phyloP scores from a whole-genome alignment of 2,113 vertebrate species.

The Nothoprocta perdicaria region DNA sequence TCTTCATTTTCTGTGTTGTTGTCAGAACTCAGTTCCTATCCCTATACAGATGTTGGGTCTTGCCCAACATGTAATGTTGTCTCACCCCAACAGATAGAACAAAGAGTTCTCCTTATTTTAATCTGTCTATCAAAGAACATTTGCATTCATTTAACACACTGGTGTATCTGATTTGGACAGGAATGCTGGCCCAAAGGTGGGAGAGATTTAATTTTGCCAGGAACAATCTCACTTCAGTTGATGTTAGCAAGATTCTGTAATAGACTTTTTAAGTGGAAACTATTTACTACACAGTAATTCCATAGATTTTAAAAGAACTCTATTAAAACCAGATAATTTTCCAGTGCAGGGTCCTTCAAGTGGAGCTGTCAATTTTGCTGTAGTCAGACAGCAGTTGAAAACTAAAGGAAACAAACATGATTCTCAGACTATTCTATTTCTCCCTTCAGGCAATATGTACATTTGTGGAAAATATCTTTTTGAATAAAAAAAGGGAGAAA shows the following conservation, averaged over 20 bases:
- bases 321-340: conserved; percentile 50
- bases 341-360: conserved; percentile 4
- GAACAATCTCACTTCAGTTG: not conserved
- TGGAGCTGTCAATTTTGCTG: conserved; percentile 28
- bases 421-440: not conserved
- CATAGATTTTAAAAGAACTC: not conserved
- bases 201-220: conserved; percentile 13
- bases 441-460: not conserved
- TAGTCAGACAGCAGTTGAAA: not conserved
- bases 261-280: conserved; percentile 20
- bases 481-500: not conserved
- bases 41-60: not conserved
- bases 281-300: conserved; percentile 4
- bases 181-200: conserved; percentile 22
- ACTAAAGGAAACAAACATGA: not conserved
- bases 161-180: not conserved
- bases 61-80: not conserved
- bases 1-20: not conserved
- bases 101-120: not conserved
- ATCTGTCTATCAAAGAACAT: not conserved
- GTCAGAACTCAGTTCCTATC: not conserved
- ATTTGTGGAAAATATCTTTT: not conserved
- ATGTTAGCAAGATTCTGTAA: not conserved
- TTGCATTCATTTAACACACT: not conserved
- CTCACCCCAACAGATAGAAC: not conserved